Percentiles rank a stretch among this genome's conserved stretches.
These are phyloP conservation scores for Schizotus pectinicornis DNA, from an alignment of 2,888 invertebrate genomes.

Conservation along the genomic window DNA sequence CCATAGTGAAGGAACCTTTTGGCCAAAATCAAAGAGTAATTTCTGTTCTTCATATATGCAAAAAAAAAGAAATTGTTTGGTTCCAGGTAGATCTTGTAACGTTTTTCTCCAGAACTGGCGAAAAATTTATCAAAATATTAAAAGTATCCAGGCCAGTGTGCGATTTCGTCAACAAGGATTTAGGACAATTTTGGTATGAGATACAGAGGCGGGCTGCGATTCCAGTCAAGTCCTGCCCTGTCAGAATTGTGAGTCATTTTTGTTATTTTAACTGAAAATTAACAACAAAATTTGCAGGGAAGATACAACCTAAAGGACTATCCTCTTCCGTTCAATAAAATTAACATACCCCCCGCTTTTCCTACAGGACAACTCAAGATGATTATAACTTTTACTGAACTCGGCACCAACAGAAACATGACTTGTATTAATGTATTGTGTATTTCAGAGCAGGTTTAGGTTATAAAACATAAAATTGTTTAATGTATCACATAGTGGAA, in stretches of 20 bases:
- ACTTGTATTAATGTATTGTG: no score
- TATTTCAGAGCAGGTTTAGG: no score
- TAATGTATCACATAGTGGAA: no score
- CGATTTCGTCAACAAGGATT: constrained; percentile 16
- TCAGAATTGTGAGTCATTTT: constrained; percentile 1
- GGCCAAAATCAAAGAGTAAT: constrained; percentile 9
- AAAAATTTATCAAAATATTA: background rate
- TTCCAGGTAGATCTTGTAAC: no score
- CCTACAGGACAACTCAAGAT: no score
- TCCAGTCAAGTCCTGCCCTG: constrained; percentile 1
- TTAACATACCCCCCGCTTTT: background rate
- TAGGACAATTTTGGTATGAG: constrained; percentile 17
- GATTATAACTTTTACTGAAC: no score
- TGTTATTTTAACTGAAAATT: background rate
- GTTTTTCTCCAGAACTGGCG: constrained; percentile 1
- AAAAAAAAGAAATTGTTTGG: constrained; percentile 2
- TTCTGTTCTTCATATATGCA: background rate
- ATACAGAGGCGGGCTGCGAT: constrained; percentile 6
- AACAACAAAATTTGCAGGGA: constrained; percentile 3
- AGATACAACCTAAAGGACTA: constrained; percentile 13
- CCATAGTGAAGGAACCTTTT: constrained; percentile 2
- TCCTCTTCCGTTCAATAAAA: constrained; percentile 4
- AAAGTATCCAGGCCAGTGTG: constrained; percentile 9
- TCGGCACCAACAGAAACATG: no score
- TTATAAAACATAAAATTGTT: no score